Evolutionary conservation across 1,140 invertebrate species (phyloP).

Genomic region (Drosophila ironensis): DNA sequence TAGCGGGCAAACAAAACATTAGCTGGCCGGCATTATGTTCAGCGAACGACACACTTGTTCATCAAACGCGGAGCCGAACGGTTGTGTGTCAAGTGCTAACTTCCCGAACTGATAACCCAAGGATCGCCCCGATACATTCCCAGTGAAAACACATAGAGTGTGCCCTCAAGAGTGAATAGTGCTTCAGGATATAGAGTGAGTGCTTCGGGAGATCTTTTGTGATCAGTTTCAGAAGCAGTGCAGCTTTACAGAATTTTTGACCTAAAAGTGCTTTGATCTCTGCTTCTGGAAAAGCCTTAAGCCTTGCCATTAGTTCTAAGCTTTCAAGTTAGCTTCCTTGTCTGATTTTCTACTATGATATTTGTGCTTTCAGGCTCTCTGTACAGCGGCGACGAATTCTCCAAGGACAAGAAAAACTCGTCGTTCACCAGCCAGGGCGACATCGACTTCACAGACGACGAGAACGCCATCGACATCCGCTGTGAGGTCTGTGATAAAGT

Average conservation of each 20-base stretch:
- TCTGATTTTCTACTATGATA: too few species aligned
- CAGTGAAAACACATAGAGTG: conserved; percentile 4
- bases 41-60: conserved; percentile 71
- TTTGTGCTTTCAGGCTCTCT: conserved; percentile 84
- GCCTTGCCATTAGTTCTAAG: too few species aligned
- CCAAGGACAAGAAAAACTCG: conserved; percentile 57
- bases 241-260: too few species aligned
- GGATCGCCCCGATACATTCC: conserved; percentile 13
- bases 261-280: too few species aligned
- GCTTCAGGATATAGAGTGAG: conserved; percentile 22
- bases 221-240: too few species aligned
- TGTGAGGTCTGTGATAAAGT: conserved; percentile 88
- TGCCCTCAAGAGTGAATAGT: background rate
- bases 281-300: too few species aligned
- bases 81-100: conserved; percentile 70
- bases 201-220: too few species aligned
- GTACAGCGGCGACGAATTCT: conserved; percentile 85
- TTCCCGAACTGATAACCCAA: conserved; percentile 1
- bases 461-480: conserved; percentile 84
- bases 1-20: conserved; percentile 77
- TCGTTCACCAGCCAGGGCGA: conserved; percentile 55
- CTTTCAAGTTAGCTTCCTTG: too few species aligned
- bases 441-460: conserved; percentile 84
- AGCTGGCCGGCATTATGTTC: conserved; percentile 69
- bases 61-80: conserved; percentile 71